These are phyloP conservation scores for Gastrophryne carolinensis DNA, from an alignment of 2,797 vertebrate species.

Conservation along the genomic window DNA sequence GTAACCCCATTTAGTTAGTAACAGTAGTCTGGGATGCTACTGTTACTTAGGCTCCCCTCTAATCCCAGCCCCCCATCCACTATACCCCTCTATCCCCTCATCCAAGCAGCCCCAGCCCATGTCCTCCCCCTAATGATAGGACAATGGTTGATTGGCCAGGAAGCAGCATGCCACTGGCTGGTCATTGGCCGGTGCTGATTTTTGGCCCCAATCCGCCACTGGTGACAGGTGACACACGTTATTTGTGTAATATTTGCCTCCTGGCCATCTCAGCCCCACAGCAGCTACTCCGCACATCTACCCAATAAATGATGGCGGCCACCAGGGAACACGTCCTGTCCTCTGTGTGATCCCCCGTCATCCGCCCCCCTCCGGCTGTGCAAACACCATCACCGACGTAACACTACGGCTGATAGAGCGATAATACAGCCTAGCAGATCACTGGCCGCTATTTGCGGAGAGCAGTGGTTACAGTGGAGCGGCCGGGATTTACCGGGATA, in stretches of 20 bases:
- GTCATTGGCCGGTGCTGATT: no score
- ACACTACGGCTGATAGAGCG: not conserved
- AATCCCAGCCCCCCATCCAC: no score
- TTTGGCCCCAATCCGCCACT: no score
- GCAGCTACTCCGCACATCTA: not conserved
- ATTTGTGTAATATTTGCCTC: not conserved
- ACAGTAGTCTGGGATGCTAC: no score
- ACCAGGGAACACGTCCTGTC: not conserved
- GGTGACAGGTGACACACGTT: not conserved
- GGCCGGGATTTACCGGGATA: not conserved
- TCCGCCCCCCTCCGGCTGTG: no score
- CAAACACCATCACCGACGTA: not conserved
- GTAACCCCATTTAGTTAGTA: no score
- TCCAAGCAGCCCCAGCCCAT: no score
- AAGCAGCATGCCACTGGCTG: no score
- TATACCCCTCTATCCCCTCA: no score
- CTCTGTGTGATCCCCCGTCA: not conserved
- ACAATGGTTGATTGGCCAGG: no score
- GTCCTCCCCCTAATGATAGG: no score
- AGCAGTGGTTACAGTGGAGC: not conserved
- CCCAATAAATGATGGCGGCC: not conserved
- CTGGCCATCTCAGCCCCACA: not conserved
- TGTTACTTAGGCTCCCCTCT: no score
- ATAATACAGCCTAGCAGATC: not conserved
- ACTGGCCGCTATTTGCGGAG: not conserved